Evolutionary conservation across 2,113 vertebrate genomes (phyloP), one percentile per base, ranked within the genome.

Genomic region (Illadopsis cleaveri): DNA sequence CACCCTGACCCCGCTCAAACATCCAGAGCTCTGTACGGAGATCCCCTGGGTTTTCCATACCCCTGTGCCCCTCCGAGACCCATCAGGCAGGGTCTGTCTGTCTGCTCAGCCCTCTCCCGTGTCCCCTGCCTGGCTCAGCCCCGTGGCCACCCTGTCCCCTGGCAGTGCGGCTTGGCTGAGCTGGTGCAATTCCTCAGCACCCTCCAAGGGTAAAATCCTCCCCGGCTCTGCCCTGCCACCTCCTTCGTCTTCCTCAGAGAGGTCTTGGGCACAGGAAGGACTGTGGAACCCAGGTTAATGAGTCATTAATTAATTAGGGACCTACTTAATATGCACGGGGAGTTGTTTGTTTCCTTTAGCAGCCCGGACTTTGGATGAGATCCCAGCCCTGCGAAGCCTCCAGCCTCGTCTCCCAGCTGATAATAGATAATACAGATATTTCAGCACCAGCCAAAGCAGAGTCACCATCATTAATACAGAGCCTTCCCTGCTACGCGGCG

Each of bases 391-490:
- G 77, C 16, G 69, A 94, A 89, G 96, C 86, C 94, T 95, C 94
- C 92, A 96, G 93, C 94, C 91, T 91, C 78, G 33, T 95, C 93
- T 96, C 91, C 75, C 94, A 83, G 95, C 92, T 94, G 95, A 95
- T 97, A 97, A 96, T 83, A 96, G 96, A 97, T 97, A 97, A 96
- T 88, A 93, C 79, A 95, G 93, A 95, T 93, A 96, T 95, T 94
- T 96, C 79, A 73, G 87, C 92, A 93, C 54, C 87, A 93, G 95
- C 96, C 96, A 93, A 94, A 96, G 94, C 92, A 96, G 77, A 96
- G 94, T 94, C 96, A 96, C 90, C 95, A 94, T 57, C 91, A 56
- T 93, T 91, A 94, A 95, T 72, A 94, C 82, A 23, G 90, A 93
- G 70, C 65, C 71, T 79, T 96, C 71, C 61, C 83, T 60, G 89